Base-by-base conservation (phyloP, 2,888 invertebrate genomes). In the Rotaria magnacalcarata region DNA sequence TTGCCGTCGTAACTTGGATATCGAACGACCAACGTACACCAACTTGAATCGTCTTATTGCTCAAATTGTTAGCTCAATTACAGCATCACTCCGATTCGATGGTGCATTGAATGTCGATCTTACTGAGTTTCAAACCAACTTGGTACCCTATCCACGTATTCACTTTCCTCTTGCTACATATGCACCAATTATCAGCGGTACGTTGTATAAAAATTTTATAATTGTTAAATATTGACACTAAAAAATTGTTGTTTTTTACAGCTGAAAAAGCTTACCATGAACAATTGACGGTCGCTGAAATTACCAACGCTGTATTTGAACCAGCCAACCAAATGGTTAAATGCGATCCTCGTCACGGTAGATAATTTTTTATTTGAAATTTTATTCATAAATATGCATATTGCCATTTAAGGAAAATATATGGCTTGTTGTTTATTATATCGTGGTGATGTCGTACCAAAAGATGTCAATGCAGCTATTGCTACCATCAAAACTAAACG, bases 221-320 rank as follows among this genome's bases (percentile, higher is more conserved):
- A 16, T 14, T n/a, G 3, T 14, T 60, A 54, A 54, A 19, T 54
- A 19, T 54, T 19, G 34, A 34, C 34, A 34, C 34, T 34, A 34
- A 34, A 34, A 34, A 2, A 34, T 34, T 34, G 34, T 34, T 34
- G 34, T 2, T 34, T 34, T 34, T 34, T 89, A 75, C 6, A 67
- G 89, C 90, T 85, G 90, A 90, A 85, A 90, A 90, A 86, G 90
- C 90, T 10, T 90, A 89, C 87, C 90, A 89, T 87, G 90, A 90
- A 88, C 89, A 89, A 91, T 93, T 96, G 88, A 94, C 95, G 2
- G 96, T 91, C 4, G 88, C 95, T 56, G 96, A 96, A 91, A 96
- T 96, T 91, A 96, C 96, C 90, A 95, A 95, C 90, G 86, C 90
- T 47, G 89, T 89, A 87, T 90, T 90, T 86, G 89, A 90, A 87